Base-by-base conservation (phyloP, 2,113 vertebrate species). In the Nibea coibor region DNA sequence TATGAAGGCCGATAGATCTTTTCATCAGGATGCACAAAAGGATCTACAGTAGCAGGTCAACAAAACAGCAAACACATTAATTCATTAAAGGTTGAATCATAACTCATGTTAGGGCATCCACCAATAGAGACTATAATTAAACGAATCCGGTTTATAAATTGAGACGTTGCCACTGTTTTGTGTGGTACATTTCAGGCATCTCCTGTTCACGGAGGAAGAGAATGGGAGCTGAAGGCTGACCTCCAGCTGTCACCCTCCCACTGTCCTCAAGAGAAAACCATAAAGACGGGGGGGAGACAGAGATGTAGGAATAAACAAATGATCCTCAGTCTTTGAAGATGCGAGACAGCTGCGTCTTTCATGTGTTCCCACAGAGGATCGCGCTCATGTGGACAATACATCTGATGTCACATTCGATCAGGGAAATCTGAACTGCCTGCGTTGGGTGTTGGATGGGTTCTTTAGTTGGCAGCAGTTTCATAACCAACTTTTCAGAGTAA, bases 251-350 rank as follows among this genome's bases (percentile, higher is more conserved):
- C 83, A 66, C 77, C 77, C 72, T 80, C 84, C 80, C 84, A 67
- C 45, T 24, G 3, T 54, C 67, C 87, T 85, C 83, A 0, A 5
- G 80, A 83, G 86, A 19, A n/a, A 62, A 74, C 75, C 48, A 51
- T 26, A 53, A 73, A 79, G 85, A 83, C n/a, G 39, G 24, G 24
- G 24, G 26, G 59, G 77, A 73, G 58, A 84, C 51, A 62, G 39
- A 89, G 82, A 88, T 80, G 83, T 70, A 63, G 70, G 80, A 71
- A 84, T 86, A 87, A 90, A 93, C 87, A 87, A 89, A 87, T 56
- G 48, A 59, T 56, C 82, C 61, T 15, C 3, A 10, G 64, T 80
- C 91, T 92, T 89, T 92, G 92, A 94, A 91, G 93, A 89, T 86
- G 81, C 78, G 71, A 91, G 43, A 84, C 67, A 24, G 78, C 65